Conservation (phyloP, 2,113 vertebrate genomes). For the Rattus rattus region DNA sequence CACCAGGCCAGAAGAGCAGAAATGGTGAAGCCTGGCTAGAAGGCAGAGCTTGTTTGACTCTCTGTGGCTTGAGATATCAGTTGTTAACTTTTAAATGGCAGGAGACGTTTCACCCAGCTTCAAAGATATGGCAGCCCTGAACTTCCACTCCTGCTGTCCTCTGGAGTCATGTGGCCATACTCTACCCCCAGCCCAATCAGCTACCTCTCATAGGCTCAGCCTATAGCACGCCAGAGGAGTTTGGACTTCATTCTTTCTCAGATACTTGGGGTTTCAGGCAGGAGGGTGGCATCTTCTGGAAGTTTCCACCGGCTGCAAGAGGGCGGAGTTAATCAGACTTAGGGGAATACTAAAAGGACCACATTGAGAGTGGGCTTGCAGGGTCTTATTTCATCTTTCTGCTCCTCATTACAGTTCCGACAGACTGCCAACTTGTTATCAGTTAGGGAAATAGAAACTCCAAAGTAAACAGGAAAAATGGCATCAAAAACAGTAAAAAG, state of each 20-base stretch:
- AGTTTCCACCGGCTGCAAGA: neutral
- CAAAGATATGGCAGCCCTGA: neutral
- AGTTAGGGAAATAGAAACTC: neutral
- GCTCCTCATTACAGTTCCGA: neutral
- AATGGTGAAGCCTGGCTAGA: neutral
- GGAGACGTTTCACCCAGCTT: neutral
- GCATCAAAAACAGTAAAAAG: neutral
- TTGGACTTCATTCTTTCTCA: neutral
- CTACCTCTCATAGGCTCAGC: neutral
- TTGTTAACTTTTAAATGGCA: neutral
- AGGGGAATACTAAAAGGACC: neutral
- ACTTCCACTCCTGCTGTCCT: neutral
- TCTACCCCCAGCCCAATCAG: neutral
- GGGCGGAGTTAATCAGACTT: neutral
- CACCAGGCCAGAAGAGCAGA: neutral
- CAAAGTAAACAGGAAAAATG: neutral
- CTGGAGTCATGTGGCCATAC: fast-evolving
- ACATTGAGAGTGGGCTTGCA: fast-evolving
- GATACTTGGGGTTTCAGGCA: neutral
- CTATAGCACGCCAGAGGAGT: neutral
- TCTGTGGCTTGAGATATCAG: neutral
- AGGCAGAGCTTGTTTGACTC: neutral
- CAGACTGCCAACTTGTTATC: neutral
- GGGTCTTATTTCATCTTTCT: neutral
- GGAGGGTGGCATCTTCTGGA: neutral